Evolutionary conservation across 2,888 invertebrate species (phyloP), one percentile per base, ranked within the genome.

Genomic region (Mantis religiosa): DNA sequence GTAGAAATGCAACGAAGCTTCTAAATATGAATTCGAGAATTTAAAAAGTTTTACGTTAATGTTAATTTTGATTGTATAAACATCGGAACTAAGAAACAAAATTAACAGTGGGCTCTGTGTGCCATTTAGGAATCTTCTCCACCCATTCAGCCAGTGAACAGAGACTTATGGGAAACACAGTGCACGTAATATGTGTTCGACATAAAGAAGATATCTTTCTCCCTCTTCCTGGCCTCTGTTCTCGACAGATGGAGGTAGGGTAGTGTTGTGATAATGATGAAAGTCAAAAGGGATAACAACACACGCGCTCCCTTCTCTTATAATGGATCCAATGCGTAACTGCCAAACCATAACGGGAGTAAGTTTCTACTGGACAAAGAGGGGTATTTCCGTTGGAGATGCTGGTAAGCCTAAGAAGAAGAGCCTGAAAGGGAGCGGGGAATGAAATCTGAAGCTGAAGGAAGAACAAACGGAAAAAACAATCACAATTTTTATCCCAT

Each of bases 401-500:
- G 54, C 20, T 71, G 54, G 54, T 71, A 71, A 71, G 54, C 54
- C 54, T 71, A 20, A 71, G 54, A 71, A 71, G 54, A 71, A 6
- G 54, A 71, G 54, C 54, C 20, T 71, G 54, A 25, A 71, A 71
- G 54, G 54, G 25, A 25, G 41, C 9, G 20, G 54, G 54, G 54
- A 71, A 71, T 71, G 54, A 71, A 71, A 71, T 71, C 54, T 25
- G 54, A 71, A 71, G 54, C 54, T 20, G 25, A 71, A 71, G 54
- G 54, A 71, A 71, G 28, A 71, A 86, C 86, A 86, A 87, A 84
- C 88, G 84, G 84, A 84, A 86, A n/a, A 89, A 87, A 89, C 87
- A 89, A 83, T 88, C 83, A 82, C 89, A 86, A 85, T 88, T 87
- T 89, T 83, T 89, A 83, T 88, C 90, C 88, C 87, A 54, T 83